Percentiles rank a stretch among this genome's conserved stretches.
Evolutionary conservation across 1,140 invertebrate species (phyloP).

Genomic region (Ladona fulva): DNA sequence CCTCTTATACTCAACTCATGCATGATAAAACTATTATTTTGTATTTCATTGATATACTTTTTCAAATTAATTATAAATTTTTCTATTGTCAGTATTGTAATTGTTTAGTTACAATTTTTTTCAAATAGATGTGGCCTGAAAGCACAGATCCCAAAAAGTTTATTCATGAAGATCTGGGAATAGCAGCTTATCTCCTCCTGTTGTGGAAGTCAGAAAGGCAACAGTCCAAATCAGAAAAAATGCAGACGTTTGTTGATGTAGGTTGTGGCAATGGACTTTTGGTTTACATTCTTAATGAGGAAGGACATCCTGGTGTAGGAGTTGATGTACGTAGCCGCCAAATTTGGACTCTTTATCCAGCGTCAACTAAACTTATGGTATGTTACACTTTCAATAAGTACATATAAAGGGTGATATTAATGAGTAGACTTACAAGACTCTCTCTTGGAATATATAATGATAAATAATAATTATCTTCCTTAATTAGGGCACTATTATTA

Average conservation of each 20-base stretch:
- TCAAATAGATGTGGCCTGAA: constrained; percentile 69
- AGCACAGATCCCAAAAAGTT: constrained; percentile 89
- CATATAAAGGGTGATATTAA: no score
- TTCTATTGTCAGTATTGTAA: no score
- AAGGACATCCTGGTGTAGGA: constrained; percentile 79
- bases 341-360: constrained; percentile 78
- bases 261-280: constrained; percentile 96
- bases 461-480: no score
- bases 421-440: no score
- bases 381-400: constrained; percentile 17
- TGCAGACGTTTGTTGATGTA: constrained; percentile 79
- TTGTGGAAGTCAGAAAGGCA: constrained; percentile 50
- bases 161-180: constrained; percentile 94
- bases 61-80: no score
- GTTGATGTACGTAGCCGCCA: constrained; percentile 82
- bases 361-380: constrained; percentile 36
- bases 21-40: no score
- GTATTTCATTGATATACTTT: no score
- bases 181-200: constrained; percentile 82
- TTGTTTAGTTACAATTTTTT: neutral
- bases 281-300: constrained; percentile 74
- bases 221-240: constrained; percentile 24
- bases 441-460: no score
- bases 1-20: no score
- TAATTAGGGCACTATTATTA: no score